Base-by-base conservation (phyloP, 2,113 vertebrate species). In the Pholis gunnellus region DNA sequence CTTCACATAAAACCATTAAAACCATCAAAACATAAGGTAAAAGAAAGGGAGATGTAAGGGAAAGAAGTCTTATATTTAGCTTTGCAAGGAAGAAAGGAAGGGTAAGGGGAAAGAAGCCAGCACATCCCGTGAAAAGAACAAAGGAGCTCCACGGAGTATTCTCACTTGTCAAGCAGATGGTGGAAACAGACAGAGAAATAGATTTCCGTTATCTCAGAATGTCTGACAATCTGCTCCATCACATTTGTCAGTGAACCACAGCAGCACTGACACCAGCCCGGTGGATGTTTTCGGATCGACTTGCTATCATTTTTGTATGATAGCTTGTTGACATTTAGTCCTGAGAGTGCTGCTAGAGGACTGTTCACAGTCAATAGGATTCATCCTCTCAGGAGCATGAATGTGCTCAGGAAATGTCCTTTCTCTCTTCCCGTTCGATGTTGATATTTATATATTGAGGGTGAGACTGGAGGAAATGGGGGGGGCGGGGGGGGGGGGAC, bases 191-290 rank as follows among this genome's bases (percentile, higher is more conserved):
- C 66, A 71, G 57, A 68, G 50, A 80, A 48, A 88, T 86, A 40
- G 86, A 90, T 90, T 87, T 78, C 46, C 6, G 1, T 76, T 78
- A 70, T 71, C 73, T 59, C 44, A 15, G 44, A 46, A 72, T 42
- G 34, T 79, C 71, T 79, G 75, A 72, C 64, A 54, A 65, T 85
- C 79, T 79, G 67, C 63, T 76, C 63, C 67, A 54, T 81, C 79
- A 36, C 76, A 63, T 79, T 77, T 85, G 44, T 50, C 52, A 25
- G 8, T 86, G 81, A 72, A 65, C 74, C 63, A 70, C 61, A 4
- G 17, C 38, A 46, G 17, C 8, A 0, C 44, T 13, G 38, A 73
- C 68, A 78, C 7, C 44, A 9, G 75, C 61, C 63, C 4, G 1
- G 9, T 14, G 68, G 71, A 72, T 22, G 71, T 22, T 38, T 46